Evolutionary conservation across 2,797 vertebrate genomes (phyloP), one percentile per base, ranked within the genome.

Genomic region (Tinamus major): DNA sequence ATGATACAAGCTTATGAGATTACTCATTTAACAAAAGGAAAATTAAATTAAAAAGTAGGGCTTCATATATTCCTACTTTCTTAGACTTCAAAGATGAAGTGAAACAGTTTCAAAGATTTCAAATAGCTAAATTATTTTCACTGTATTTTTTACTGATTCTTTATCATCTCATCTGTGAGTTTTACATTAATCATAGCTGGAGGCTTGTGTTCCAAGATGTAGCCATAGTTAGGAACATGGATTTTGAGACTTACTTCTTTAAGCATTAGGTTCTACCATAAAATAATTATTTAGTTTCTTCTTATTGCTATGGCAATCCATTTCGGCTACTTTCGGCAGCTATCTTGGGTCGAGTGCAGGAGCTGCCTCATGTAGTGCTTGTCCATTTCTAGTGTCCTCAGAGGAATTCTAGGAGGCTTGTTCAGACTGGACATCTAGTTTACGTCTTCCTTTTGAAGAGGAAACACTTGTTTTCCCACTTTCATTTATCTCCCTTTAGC

Each of bases 1-100:
- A 55, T 37, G 29, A 79, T 65, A 76, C 46, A 81, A 7, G 35
- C 67, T 84, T 90, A 41, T 68, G 75, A 91, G n/a, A 81, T 96
- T 93, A 92, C 70, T 96, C 93, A 92, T 81, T 91, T 87, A 87
- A 89, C 59, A 92, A 90, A 90, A 90, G 31, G 61, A 91, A 94
- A 93, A 93, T 82, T 70, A 88, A 95, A 94, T 90, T 91, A 61
- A 85, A 82, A 95, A 83, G 53, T 39, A 70, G 64, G 39, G 70
- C 59, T 91, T 96, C 67, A 93, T 69, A 69, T 13, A 44, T 19
- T 70, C 68, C 88, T 90, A n/a, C 39, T 88, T 94, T 80, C 58
- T 87, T 88, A 77, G 44, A 75, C 75, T 92, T 94, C 75, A 94
- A 92, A 95, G 88, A 74, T 74, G 49, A 90, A 91, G 39, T 74